Evolutionary conservation across 2,888 invertebrate genomes (phyloP).

Genomic region (Glaucopsyche alexis): DNA sequence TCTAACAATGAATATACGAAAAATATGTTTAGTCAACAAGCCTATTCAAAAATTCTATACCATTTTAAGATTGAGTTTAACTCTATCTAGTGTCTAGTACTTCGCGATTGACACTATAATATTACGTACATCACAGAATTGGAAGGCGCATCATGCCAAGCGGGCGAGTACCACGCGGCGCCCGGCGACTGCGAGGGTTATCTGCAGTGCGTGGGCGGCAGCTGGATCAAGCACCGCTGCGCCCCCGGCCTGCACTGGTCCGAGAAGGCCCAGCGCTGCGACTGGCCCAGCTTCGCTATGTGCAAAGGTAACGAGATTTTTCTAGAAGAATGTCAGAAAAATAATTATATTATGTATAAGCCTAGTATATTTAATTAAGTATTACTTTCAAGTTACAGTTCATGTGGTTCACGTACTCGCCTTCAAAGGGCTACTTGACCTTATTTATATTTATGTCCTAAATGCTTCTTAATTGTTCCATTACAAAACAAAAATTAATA

Average conservation of each 20-base stretch:
- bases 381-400: no score
- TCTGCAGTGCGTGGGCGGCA: constrained; percentile 87
- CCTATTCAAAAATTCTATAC: no score
- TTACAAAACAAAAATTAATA: no score
- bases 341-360: not conserved
- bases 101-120: no score
- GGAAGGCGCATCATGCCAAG: constrained; percentile 63
- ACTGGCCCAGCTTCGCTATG: constrained; percentile 89
- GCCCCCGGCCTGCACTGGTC: constrained; percentile 92
- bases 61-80: no score
- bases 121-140: constrained; percentile 55
- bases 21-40: no score
- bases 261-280: constrained; percentile 82
- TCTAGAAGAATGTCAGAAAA: not conserved
- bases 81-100: no score
- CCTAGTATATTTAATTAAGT: not conserved
- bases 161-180: constrained; percentile 80
- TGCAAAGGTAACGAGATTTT: constrained; percentile 71
- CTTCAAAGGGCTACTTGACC: no score
- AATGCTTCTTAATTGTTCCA: no score
- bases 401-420: no score
- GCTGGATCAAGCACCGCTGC: constrained; percentile 85
- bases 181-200: constrained; percentile 86
- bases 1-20: no score
- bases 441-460: no score